Percentiles rank a stretch among this genome's conserved stretches.
phyloP scores from a whole-genome alignment of 2,797 vertebrate genomes.

The Alectoris magna region DNA sequence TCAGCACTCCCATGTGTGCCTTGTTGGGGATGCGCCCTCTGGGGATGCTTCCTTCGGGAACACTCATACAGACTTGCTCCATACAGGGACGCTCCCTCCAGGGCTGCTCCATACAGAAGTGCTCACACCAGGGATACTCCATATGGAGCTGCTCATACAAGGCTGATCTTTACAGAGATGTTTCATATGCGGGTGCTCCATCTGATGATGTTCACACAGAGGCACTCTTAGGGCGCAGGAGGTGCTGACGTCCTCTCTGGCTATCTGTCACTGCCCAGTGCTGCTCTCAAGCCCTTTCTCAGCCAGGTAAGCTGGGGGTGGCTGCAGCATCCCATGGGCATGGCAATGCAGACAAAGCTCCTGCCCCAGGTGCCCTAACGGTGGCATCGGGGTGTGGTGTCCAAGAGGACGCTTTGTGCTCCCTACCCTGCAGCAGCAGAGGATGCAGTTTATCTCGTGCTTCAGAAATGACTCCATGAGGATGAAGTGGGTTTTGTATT shows the following conservation, averaged over 20 bases:
- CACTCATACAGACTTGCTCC: not conserved
- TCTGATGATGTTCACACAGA: no score
- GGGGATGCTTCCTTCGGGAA: not conserved
- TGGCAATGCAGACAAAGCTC: rapidly evolving
- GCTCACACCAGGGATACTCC: not conserved
- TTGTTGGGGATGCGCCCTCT: not conserved
- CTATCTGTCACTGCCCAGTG: not conserved
- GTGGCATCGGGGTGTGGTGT: rapidly evolving
- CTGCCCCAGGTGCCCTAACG: rapidly evolving
- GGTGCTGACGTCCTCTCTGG: rapidly evolving
- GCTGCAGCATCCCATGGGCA: rapidly evolving
- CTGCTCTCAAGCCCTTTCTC: not conserved
- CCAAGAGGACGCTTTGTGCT: not conserved
- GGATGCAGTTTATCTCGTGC: not conserved
- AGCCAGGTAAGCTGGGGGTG: rapidly evolving
- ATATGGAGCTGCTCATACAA: not conserved
- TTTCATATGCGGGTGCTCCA: not conserved
- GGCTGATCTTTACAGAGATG: not conserved
- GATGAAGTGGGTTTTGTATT: not conserved
- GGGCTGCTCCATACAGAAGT: not conserved
- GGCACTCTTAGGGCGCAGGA: not conserved
- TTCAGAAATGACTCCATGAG: not conserved
- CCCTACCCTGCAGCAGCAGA: not conserved
- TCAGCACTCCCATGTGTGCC: not conserved
- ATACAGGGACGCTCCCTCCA: not conserved